Percentiles rank a stretch among this genome's conserved stretches.
Evolutionary conservation across 2,888 invertebrate genomes (phyloP).

Genomic region (Trissolcus japonicus): DNA sequence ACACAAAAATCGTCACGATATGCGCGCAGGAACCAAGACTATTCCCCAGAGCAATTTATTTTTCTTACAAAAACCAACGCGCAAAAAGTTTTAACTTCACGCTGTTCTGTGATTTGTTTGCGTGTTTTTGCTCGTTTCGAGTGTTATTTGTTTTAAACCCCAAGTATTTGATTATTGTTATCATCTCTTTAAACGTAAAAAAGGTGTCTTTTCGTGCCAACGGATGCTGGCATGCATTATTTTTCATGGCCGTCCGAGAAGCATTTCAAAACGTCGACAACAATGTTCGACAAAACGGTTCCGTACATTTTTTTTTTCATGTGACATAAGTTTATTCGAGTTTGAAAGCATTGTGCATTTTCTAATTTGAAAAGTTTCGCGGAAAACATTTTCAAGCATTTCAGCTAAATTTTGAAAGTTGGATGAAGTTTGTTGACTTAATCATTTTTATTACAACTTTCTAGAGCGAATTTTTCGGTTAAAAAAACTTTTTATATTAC

Average conservation of each 20-base stretch:
- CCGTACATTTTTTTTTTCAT: constrained; percentile 40
- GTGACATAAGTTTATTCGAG: constrained; percentile 52
- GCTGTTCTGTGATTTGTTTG: neutral
- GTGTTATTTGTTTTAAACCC: neutral
- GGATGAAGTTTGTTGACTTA: constrained; percentile 57
- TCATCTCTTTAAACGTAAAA: too few species aligned
- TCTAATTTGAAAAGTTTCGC: constrained; percentile 53
- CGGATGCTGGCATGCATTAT: constrained; percentile 13
- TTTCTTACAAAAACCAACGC: constrained; percentile 32
- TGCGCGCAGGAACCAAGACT: constrained; percentile 30
- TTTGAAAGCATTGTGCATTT: constrained; percentile 52
- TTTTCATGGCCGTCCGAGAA: constrained; percentile 9
- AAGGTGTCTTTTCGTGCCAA: neutral
- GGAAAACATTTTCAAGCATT: constrained; percentile 52
- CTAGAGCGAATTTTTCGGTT: constrained; percentile 37
- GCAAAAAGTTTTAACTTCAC: constrained; percentile 18
- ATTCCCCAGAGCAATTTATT: constrained; percentile 38
- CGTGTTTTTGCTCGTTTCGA: neutral
- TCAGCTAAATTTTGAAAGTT: constrained; percentile 53
- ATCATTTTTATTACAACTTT: constrained; percentile 54
- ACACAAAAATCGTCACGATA: constrained; percentile 24
- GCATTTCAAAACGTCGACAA: neutral
- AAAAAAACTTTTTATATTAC: constrained; percentile 7
- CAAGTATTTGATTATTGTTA: neutral
- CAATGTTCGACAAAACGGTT: constrained; percentile 35